Evolutionary conservation across 2,113 vertebrate genomes (phyloP), one percentile per base, ranked within the genome.

Genomic region (Microcebus tavaratra): DNA sequence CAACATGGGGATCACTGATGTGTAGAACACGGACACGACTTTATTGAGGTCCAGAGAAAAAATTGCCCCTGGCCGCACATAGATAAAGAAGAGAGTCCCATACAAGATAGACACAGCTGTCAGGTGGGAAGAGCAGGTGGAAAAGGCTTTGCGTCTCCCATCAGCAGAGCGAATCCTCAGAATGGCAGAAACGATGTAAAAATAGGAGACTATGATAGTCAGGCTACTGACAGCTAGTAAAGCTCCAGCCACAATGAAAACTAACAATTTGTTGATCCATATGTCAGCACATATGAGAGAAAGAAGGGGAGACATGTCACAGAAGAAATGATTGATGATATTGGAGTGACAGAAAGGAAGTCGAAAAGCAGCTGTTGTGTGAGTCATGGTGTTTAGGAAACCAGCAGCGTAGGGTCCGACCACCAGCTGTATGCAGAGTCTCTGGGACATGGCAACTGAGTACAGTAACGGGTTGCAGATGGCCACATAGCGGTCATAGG

Each of bases 311-410:
- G 89, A 95, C n/a, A 97, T 73, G 9, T 97, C 95, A 20, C 97
- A 97, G 94, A 94, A 97, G 78, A 98, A 97, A 21, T 97, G 97
- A 57, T 97, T 92, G 36, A 97, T 95, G 29, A 95, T 1, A 14
- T 96, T 95, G 48, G 92, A 86, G 17, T 61, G 8, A 42, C 95
- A 98, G 59, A 98, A 97, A 20, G 95, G 81, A 29, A 98, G 61
- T 15, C 27, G 27, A 1, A 97, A 97, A 17, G 95, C 92, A 61
- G 87, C 70, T 1, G 68, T 88, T 0, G 96, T 92, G 34, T 97
- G 97, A 13, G 96, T 83, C 95, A 90, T 95, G 12, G 97, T 96
- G 67, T 96, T 93, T 1, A 97, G 14, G 9, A 98, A 73, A 0
- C 92, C 97, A 5, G 10, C 72, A 6, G 61, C 17, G 6, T 94